phyloP scores from a whole-genome alignment of 1,140 invertebrate species.

The Aradophagus sp. region DNA sequence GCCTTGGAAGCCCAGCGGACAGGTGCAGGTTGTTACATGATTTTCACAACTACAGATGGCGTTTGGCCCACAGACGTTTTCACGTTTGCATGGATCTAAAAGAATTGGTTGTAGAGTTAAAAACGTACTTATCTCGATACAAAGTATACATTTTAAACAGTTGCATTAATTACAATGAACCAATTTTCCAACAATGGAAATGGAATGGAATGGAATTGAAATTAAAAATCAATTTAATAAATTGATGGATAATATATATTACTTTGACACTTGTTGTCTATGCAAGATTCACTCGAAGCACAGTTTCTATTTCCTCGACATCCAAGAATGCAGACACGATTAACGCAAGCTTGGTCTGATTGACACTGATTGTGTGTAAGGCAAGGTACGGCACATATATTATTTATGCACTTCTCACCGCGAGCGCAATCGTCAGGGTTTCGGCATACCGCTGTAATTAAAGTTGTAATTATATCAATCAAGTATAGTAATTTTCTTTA shows the following conservation, averaged over 20 bases:
- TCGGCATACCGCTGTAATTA: constrained; percentile 82
- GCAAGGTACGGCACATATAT: constrained; percentile 85
- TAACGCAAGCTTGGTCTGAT: constrained; percentile 85
- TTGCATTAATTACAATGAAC: no score
- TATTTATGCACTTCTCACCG: constrained; percentile 86
- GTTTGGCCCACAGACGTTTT: constrained; percentile 88
- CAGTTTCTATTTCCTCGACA: constrained; percentile 90
- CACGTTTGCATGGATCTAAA: constrained; percentile 83
- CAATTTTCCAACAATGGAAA: no score
- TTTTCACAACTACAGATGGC: constrained; percentile 84
- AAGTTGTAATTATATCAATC: constrained; percentile 7
- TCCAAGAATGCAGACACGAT: constrained; percentile 85
- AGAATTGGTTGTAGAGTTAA: no score
- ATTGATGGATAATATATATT: no score
- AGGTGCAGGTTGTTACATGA: constrained; percentile 83
- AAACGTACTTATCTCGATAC: no score
- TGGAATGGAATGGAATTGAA: no score
- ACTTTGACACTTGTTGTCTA: constrained; percentile 86
- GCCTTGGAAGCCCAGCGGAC: constrained; percentile 87
- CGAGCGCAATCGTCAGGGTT: constrained; percentile 84
- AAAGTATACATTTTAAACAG: no score
- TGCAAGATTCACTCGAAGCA: constrained; percentile 82
- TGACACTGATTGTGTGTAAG: constrained; percentile 87
- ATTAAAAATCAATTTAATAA: no score
- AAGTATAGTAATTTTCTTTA: no score